phyloP scores from a whole-genome alignment of 2,113 vertebrate genomes.

The Embiotoca jacksoni region DNA sequence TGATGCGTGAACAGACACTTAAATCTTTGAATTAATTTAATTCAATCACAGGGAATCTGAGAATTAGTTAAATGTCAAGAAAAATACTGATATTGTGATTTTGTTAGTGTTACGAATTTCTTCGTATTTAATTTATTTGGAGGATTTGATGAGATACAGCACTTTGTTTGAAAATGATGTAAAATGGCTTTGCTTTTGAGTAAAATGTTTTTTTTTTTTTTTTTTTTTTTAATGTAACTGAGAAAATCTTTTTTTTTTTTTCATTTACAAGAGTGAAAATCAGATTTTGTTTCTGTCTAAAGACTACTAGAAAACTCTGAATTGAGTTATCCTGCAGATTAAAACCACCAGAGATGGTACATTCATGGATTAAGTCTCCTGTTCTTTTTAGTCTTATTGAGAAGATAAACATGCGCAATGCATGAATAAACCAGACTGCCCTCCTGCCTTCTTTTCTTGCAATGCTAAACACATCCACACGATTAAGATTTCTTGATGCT shows the following conservation, averaged over 20 bases:
- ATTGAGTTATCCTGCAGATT: slow-evolving; percentile 19
- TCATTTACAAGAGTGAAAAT: slow-evolving; percentile 1
- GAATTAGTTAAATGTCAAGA: slow-evolving; percentile 14
- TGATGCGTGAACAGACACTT: not conserved
- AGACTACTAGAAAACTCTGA: slow-evolving; percentile 14
- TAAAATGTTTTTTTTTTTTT: slow-evolving; percentile 24
- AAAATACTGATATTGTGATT: slow-evolving; percentile 55
- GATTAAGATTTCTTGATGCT: not conserved
- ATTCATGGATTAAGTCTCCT: not conserved
- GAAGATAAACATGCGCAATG: not conserved
- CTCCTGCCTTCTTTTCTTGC: not conserved
- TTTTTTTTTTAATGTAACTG: slow-evolving; percentile 22
- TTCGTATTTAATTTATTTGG: slow-evolving; percentile 82
- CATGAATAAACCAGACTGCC: not conserved
- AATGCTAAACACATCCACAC: not conserved
- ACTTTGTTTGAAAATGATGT: slow-evolving; percentile 78
- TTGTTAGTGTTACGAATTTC: slow-evolving; percentile 73
- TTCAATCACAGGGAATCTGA: slow-evolving; percentile 18
- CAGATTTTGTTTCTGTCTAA: not conserved
- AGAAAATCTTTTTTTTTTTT: slow-evolving; percentile 5
- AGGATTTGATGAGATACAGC: slow-evolving; percentile 71
- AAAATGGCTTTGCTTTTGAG: slow-evolving; percentile 41
- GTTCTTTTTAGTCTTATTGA: not conserved
- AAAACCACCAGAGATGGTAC: slow-evolving; percentile 16
- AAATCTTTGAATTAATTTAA: slow-evolving; percentile 29